phyloP scores from a whole-genome alignment of 2,113 vertebrate genomes.

The Zapornia atra region DNA sequence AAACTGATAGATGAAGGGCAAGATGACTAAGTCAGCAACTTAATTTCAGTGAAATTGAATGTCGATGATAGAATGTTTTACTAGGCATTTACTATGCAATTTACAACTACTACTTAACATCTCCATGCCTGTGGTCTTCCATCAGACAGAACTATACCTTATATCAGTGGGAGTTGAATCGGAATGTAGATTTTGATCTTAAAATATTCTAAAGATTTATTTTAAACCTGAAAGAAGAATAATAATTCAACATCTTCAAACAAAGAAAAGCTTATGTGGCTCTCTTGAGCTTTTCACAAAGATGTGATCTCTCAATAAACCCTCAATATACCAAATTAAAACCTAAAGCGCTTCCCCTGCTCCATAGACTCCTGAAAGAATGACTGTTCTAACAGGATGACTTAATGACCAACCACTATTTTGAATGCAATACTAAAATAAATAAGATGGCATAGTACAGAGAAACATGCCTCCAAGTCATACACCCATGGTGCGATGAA shows the following conservation, averaged over 20 bases:
- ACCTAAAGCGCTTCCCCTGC: background rate
- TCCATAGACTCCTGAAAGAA: background rate
- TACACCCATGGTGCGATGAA: background rate
- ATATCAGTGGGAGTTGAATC: background rate
- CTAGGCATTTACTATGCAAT: background rate
- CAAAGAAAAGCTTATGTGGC: background rate
- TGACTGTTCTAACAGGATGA: background rate
- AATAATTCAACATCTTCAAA: background rate
- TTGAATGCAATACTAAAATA: slow-evolving; percentile 19
- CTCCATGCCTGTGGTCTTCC: background rate
- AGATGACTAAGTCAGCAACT: background rate
- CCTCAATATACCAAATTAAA: background rate
- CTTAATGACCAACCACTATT: background rate
- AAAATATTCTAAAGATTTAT: background rate
- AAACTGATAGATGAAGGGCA: background rate
- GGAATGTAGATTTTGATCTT: background rate
- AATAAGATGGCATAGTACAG: slow-evolving; percentile 4
- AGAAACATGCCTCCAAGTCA: background rate
- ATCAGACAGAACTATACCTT: background rate
- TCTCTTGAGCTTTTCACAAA: background rate
- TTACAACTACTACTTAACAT: background rate
- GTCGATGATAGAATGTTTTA: background rate
- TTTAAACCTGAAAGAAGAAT: background rate
- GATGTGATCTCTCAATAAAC: background rate
- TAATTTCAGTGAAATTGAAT: background rate